A percentile compares a stretch with the other conserved stretches of the same genome.
Evolutionary conservation across 2,797 vertebrate genomes (phyloP).

Genomic region (Gymnocypris eckloni): DNA sequence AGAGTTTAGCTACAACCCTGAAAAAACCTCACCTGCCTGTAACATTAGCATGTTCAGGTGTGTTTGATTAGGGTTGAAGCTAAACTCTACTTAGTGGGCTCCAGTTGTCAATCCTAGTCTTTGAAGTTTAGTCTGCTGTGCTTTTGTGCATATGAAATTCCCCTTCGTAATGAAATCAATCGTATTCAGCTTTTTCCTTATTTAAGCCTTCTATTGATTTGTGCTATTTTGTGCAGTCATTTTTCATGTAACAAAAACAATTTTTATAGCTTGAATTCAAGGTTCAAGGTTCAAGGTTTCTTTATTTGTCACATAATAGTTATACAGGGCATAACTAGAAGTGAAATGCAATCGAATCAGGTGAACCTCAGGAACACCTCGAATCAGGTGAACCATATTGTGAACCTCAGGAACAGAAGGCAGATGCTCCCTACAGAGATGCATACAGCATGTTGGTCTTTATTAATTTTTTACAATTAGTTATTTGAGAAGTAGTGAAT

Average conservation of each 20-base stretch:
- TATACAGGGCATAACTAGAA: no score
- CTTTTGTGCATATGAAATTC: not conserved
- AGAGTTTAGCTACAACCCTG: no score
- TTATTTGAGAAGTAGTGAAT: slow-evolving; percentile 10
- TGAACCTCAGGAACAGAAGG: not conserved
- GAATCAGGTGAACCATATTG: no score
- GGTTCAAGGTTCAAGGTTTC: no score
- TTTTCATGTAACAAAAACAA: not conserved
- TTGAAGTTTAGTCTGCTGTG: not conserved
- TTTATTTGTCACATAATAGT: no score
- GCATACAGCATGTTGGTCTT: not conserved
- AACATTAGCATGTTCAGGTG: no score
- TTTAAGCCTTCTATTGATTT: not conserved
- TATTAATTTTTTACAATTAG: not conserved
- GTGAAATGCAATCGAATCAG: no score
- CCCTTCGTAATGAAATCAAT: not conserved
- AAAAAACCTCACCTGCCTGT: no score
- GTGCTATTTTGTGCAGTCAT: not conserved
- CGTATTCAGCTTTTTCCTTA: not conserved
- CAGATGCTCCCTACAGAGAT: not conserved
- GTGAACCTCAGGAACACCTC: no score
- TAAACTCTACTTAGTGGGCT: not conserved
- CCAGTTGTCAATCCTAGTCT: slow-evolving; percentile 1
- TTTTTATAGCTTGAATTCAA: not conserved
- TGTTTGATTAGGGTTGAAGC: no score